Percentiles rank a stretch among this genome's conserved stretches.
These are phyloP conservation scores for Grantiella picta DNA, from an alignment of 2,113 vertebrate genomes.

Conservation along the genomic window DNA sequence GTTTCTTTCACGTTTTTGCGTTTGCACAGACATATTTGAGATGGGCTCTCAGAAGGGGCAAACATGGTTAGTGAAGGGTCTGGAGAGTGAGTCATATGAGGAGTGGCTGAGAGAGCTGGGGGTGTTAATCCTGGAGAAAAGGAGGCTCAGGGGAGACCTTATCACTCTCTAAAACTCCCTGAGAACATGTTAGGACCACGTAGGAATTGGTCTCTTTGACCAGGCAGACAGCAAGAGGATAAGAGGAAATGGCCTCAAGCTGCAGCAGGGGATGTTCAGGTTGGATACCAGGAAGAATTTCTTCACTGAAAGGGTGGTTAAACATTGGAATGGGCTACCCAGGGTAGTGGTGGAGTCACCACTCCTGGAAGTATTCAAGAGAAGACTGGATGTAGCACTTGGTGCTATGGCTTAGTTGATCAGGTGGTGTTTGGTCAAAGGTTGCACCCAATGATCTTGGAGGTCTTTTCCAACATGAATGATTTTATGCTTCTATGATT, in stretches of 20 bases:
- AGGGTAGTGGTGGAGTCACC: neutral
- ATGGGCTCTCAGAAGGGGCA: too few species aligned
- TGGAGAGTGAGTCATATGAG: neutral
- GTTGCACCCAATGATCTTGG: neutral
- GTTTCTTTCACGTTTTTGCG: rapidly evolving
- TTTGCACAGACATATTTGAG: neutral
- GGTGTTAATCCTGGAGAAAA: neutral
- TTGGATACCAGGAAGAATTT: neutral
- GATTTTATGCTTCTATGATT: neutral
- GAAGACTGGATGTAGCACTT: neutral
- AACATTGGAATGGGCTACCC: neutral
- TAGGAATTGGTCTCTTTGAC: neutral
- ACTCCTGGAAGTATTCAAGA: neutral
- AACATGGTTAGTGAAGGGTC: neutral
- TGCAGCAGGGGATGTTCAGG: neutral
- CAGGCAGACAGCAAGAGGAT: neutral
- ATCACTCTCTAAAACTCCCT: neutral
- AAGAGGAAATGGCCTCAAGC: neutral
- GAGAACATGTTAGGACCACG: rapidly evolving
- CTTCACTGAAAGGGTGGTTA: neutral
- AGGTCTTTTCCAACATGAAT: neutral
- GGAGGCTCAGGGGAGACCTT: neutral
- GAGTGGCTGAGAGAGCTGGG: neutral
- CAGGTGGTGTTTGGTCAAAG: neutral
- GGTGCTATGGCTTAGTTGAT: neutral